Conservation (phyloP, 2,888 invertebrate species). For the Colletes collaris region DNA sequence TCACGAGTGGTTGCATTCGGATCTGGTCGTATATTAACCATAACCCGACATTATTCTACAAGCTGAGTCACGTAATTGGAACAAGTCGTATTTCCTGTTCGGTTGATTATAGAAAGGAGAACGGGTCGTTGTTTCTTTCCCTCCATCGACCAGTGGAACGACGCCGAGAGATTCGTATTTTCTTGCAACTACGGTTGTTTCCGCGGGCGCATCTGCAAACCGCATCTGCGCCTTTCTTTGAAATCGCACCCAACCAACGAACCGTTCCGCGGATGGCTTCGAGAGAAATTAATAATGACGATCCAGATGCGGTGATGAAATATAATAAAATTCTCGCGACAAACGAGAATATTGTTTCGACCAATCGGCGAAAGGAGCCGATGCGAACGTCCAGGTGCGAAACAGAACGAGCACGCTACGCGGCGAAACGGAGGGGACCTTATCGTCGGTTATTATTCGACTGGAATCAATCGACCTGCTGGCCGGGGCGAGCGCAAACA, state of each 20-base stretch:
- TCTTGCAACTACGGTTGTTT: no score
- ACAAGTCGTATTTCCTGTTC: background rate
- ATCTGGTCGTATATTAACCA: slow-evolving; percentile 4
- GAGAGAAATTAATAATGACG: background rate
- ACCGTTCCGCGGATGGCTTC: no score
- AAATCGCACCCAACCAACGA: no score
- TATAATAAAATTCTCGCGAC: slow-evolving; percentile 59
- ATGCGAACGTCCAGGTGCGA: slow-evolving; percentile 74
- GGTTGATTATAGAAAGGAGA: background rate
- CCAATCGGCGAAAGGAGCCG: slow-evolving; percentile 67
- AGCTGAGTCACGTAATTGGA: slow-evolving; percentile 17
- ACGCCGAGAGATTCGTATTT: no score
- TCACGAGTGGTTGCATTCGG: slow-evolving; percentile 2
- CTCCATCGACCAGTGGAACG: no score
- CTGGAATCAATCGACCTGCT: slow-evolving; percentile 60
- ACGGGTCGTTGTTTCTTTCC: background rate
- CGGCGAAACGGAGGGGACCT: slow-evolving; percentile 41
- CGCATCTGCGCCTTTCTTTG: no score
- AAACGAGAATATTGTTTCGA: slow-evolving; percentile 47
- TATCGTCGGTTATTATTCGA: slow-evolving; percentile 64
- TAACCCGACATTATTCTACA: background rate
- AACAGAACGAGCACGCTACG: slow-evolving; percentile 6
- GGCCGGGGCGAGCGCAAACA: slow-evolving; percentile 52
- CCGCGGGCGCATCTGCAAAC: no score
- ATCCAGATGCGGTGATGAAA: slow-evolving; percentile 58